Percentiles rank a stretch among this genome's conserved stretches.
Conservation (phyloP, 2,113 vertebrate species). For the Laticauda colubrina region DNA sequence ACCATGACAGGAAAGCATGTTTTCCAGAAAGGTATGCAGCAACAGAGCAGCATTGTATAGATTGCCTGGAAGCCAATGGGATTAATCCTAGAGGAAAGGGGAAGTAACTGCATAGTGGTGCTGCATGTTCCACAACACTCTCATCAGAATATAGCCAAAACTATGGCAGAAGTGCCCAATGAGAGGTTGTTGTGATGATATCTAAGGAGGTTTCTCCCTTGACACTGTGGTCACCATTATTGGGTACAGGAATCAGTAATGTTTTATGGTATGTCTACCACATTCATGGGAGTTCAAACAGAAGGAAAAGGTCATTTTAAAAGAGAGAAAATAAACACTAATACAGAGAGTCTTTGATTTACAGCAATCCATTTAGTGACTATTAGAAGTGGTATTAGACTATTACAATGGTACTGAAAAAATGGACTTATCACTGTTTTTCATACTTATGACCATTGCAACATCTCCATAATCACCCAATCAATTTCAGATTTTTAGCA, state of each 20-base stretch:
- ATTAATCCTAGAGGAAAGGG: background rate
- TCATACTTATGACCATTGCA: background rate
- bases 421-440: background rate
- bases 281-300: background rate
- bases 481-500: background rate
- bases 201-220: background rate
- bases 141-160: background rate
- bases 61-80: background rate
- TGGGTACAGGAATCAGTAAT: background rate
- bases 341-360: background rate
- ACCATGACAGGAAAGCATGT: background rate
- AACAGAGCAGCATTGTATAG: background rate
- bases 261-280: background rate
- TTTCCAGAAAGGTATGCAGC: background rate
- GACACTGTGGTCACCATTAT: background rate
- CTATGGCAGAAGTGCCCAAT: background rate
- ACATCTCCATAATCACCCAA: background rate
- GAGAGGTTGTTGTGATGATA: background rate
- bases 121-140: background rate
- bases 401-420: background rate
- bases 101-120: background rate
- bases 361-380: background rate
- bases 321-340: background rate
- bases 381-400: too few species aligned
- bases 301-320: background rate